These are phyloP conservation scores for Tyrannus savana DNA, from an alignment of 2,113 vertebrate genomes.

Conservation along the genomic window DNA sequence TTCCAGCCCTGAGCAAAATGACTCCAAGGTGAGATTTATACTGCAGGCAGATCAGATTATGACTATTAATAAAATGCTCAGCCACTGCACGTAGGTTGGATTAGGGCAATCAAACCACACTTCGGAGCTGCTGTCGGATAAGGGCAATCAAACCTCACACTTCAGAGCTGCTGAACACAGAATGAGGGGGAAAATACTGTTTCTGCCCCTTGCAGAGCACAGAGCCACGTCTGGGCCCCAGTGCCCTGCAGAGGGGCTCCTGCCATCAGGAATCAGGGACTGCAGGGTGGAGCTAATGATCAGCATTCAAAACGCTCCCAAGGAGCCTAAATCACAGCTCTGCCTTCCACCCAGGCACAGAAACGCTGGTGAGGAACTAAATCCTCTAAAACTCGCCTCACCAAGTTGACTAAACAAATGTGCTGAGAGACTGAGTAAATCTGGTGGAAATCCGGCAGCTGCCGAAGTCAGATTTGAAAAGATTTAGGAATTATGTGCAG, in stretches of 20 bases:
- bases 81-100: neutral
- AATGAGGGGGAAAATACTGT: neutral
- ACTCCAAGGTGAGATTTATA: slow-evolving; percentile 16
- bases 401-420: slow-evolving; percentile 51
- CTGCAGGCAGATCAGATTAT: slow-evolving; percentile 2
- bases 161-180: neutral
- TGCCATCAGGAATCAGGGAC: neutral
- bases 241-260: neutral
- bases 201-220: neutral
- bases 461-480: neutral
- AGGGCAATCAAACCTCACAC: slow-evolving; percentile 14
- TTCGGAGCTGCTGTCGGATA: slow-evolving; percentile 1
- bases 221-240: neutral
- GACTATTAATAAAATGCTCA: slow-evolving; percentile 41
- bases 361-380: slow-evolving; percentile 45
- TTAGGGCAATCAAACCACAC: slow-evolving; percentile 20
- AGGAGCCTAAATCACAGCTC: neutral
- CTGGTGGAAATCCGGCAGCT: neutral
- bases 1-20: neutral
- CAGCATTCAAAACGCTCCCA: neutral
- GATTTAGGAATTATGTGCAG: neutral
- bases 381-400: slow-evolving; percentile 65
- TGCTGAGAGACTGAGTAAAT: slow-evolving; percentile 21
- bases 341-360: neutral
- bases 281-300: neutral